phyloP scores from a whole-genome alignment of 2,888 invertebrate genomes.

The Dicranocentrus wangi region DNA sequence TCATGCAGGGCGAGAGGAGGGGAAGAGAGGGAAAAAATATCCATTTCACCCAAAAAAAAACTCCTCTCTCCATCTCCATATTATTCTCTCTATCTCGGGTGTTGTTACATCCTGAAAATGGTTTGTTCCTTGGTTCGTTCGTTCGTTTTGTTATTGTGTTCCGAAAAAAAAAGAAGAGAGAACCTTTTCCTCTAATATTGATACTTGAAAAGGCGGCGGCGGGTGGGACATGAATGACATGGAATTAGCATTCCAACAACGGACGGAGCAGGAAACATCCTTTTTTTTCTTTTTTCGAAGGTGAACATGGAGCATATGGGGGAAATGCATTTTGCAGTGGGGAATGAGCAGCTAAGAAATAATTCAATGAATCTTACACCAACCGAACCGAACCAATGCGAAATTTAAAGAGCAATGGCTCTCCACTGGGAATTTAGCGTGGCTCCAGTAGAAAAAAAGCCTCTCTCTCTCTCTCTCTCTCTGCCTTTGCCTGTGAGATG shows the following conservation, averaged over 20 bases:
- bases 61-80: too few species aligned
- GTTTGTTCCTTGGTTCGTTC: too few species aligned
- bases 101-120: too few species aligned
- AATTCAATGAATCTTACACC: conserved; percentile 56
- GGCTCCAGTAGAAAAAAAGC: background rate
- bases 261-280: too few species aligned
- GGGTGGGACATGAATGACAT: conserved; percentile 12
- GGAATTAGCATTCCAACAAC: conserved; percentile 27
- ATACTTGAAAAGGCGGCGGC: too few species aligned
- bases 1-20: conserved; percentile 10
- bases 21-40: background rate
- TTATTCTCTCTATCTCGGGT: too few species aligned
- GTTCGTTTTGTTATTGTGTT: too few species aligned
- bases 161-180: too few species aligned
- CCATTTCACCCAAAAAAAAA: background rate
- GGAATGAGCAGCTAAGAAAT: conserved; percentile 18
- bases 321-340: conserved; percentile 34
- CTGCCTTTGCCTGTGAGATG: conserved; percentile 8
- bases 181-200: too few species aligned
- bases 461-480: background rate
- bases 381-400: background rate
- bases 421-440: conserved; percentile 22
- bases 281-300: too few species aligned
- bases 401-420: background rate
- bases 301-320: conserved; percentile 37